phyloP scores from a whole-genome alignment of 2,797 vertebrate species.

The Melanotaenia boesemani region DNA sequence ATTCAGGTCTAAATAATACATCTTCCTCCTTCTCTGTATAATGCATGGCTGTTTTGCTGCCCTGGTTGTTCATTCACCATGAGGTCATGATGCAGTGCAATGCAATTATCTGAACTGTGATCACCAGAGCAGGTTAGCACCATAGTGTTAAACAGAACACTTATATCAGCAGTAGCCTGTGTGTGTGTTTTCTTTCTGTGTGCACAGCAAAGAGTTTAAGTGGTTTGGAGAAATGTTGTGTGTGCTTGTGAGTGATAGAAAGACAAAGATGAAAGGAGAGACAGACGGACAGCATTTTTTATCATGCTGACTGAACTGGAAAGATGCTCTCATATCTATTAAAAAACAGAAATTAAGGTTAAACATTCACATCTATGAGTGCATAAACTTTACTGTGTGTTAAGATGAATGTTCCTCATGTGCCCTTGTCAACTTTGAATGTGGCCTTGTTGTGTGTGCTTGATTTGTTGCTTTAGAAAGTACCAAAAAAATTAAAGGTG shows the following conservation, averaged over 20 bases:
- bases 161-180: conserved; percentile 23
- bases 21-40: conserved; percentile 2
- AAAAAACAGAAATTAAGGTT: conserved; percentile 17
- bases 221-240: background rate
- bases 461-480: background rate
- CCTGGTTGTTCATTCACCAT: conserved; percentile 50
- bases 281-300: conserved; percentile 28
- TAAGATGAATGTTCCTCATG: background rate
- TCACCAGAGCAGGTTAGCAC: conserved; percentile 49
- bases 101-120: conserved; percentile 59
- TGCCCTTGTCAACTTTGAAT: background rate
- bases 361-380: conserved; percentile 25
- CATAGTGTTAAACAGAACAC: conserved; percentile 30
- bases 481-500: background rate
- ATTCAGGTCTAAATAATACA: background rate
- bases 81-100: conserved; percentile 37
- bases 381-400: background rate
- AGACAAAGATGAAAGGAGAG: background rate
- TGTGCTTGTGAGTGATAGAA: conserved; percentile 16
- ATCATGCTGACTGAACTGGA: conserved; percentile 7
- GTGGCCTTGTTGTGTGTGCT: background rate
- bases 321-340: conserved; percentile 12
- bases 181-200: conserved; percentile 17
- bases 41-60: background rate
- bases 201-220: conserved; percentile 8